These are phyloP conservation scores for Tragelaphus buxtoni DNA, from an alignment of 2,113 vertebrate species.

Conservation along the genomic window DNA sequence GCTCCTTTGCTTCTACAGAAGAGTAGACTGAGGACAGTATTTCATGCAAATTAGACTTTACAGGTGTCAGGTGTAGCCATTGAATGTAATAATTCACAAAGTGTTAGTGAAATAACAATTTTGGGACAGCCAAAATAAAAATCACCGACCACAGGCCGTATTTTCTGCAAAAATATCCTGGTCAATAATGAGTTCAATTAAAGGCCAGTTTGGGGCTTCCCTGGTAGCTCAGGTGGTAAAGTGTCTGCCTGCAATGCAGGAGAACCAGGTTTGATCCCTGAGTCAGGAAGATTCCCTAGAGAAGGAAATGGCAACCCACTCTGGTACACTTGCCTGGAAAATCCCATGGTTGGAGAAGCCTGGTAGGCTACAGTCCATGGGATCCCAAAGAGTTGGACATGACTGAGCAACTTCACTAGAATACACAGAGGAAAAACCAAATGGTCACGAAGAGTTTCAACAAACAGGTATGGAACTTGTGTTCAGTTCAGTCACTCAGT, in stretches of 20 bases:
- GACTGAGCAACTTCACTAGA: neutral
- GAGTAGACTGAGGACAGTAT: neutral
- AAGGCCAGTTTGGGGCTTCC: neutral
- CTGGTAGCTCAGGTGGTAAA: neutral
- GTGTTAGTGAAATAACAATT: neutral
- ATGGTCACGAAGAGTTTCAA: neutral
- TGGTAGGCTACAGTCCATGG: neutral
- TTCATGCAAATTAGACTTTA: neutral
- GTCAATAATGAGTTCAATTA: neutral
- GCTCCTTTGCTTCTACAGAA: neutral
- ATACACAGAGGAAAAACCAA: neutral
- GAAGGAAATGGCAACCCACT: neutral
- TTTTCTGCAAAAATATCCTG: neutral
- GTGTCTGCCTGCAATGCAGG: neutral
- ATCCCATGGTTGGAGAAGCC: neutral
- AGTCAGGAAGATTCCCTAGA: neutral
- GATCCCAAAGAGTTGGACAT: neutral
- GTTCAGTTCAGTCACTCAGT: neutral
- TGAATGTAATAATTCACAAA: neutral
- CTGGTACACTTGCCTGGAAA: neutral
- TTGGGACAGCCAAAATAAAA: neutral
- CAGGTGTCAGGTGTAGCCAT: neutral
- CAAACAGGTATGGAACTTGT: neutral
- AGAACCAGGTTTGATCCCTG: neutral
- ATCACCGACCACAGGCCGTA: accelerated